phyloP scores from a whole-genome alignment of 2,113 vertebrate genomes.

The Rousettus leschenaultii region DNA sequence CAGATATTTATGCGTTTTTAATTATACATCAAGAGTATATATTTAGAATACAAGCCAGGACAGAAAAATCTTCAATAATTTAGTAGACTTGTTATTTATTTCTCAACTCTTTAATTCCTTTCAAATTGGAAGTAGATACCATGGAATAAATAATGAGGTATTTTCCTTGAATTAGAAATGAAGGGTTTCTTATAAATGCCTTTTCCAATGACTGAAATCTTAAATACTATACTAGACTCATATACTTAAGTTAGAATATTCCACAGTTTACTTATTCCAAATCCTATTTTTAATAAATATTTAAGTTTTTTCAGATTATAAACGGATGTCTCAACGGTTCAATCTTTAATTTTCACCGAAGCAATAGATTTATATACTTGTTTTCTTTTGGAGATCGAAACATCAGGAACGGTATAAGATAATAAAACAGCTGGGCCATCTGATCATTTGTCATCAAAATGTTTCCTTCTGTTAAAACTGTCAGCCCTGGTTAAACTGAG shows the following conservation, averaged over 20 bases:
- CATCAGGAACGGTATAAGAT: background rate
- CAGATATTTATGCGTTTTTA: background rate
- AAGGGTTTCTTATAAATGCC: background rate
- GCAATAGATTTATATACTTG: background rate
- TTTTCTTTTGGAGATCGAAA: background rate
- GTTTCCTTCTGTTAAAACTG: background rate
- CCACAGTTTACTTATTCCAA: background rate
- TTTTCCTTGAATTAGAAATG: slow-evolving; percentile 16
- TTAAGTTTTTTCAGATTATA: slow-evolving; percentile 16
- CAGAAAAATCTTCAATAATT: slow-evolving; percentile 16
- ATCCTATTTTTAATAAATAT: background rate
- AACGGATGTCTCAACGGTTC: background rate
- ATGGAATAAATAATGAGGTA: background rate
- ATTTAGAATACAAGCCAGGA: background rate
- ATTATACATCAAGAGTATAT: background rate
- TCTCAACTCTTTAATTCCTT: background rate
- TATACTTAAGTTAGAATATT: background rate
- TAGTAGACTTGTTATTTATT: slow-evolving; percentile 8
- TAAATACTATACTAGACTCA: background rate
- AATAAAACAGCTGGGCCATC: background rate
- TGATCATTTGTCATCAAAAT: background rate
- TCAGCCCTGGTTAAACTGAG: background rate
- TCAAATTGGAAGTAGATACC: background rate
- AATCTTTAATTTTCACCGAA: background rate
- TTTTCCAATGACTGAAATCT: background rate